Percentiles rank a stretch among this genome's conserved stretches.
These are phyloP conservation scores for Antedon mediterranea DNA, from an alignment of 53 echinoderm and acorn worm species.

Conservation along the genomic window DNA sequence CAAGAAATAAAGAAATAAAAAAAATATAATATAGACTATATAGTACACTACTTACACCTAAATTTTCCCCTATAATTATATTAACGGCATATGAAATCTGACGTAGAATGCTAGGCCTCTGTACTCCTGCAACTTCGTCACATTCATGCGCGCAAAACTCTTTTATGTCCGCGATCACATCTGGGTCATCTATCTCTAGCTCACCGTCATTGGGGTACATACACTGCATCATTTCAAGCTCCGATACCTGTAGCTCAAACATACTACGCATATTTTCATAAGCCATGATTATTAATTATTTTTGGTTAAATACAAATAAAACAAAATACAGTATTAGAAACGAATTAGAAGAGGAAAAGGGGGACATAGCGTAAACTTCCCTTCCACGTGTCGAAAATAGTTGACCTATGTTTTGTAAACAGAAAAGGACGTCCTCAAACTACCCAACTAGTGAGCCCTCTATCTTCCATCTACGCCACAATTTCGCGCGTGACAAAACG, in stretches of 20 bases:
- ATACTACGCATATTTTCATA: neutral
- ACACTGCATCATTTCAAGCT: conserved; percentile 79
- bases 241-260: conserved; percentile 62
- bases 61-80: neutral
- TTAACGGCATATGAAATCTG: neutral
- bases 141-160: conserved; percentile 24
- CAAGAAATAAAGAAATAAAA: neutral
- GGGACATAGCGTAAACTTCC: too few relatives aligned
- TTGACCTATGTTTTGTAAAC: too few relatives aligned
- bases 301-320: too few relatives aligned
- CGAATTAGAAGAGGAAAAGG: too few relatives aligned
- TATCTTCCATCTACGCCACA: too few relatives aligned
- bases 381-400: too few relatives aligned
- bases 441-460: too few relatives aligned
- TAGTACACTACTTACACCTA: neutral
- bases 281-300: neutral
- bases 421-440: too few relatives aligned
- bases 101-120: neutral
- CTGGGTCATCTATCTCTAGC: conserved; percentile 53
- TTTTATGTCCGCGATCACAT: conserved; percentile 49
- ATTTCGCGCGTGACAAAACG: too few relatives aligned
- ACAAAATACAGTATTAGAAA: too few relatives aligned
- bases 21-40: too few relatives aligned
- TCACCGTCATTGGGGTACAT: conserved; percentile 73
- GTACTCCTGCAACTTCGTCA: conserved; percentile 2